Evolutionary conservation across 1,140 invertebrate species (phyloP).

Genomic region (Drosophila kurseongensis): DNA sequence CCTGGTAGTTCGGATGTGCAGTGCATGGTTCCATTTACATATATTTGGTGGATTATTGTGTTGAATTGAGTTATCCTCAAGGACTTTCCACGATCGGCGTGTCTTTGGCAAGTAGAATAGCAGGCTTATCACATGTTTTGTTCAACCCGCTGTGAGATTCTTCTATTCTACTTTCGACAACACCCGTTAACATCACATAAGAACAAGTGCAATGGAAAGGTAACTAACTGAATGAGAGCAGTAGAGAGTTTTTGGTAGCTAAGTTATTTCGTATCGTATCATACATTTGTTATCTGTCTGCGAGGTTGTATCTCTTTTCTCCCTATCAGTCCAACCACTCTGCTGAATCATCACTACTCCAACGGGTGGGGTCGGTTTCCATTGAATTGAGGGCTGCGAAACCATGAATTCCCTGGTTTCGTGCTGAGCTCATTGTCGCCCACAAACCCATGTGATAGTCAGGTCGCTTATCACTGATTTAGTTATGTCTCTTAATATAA

Average conservation of each 20-base stretch:
- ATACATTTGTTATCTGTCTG: conserved; percentile 16
- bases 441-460: conserved; percentile 55
- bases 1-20: background rate
- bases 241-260: background rate
- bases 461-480: conserved; percentile 45
- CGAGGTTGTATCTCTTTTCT: conserved; percentile 4
- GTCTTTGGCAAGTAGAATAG: conserved; percentile 79
- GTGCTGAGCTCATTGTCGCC: conserved; percentile 17
- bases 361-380: conserved; percentile 8
- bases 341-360: conserved; percentile 22
- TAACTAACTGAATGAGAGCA: conserved; percentile 12
- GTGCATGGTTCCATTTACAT: background rate
- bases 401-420: background rate
- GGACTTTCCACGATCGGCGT: conserved; percentile 45
- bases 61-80: conserved; percentile 1
- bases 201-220: conserved; percentile 4
- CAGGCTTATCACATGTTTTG: conserved; percentile 78
- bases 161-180: conserved; percentile 82
- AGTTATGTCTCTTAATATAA: conserved; percentile 41
- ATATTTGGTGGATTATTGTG: conserved; percentile 8
- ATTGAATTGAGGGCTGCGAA: background rate
- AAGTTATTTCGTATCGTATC: conserved; percentile 4
- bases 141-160: conserved; percentile 72
- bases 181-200: conserved; percentile 55
- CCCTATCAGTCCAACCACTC: conserved; percentile 3